Percentiles rank a stretch among this genome's conserved stretches.
These are phyloP conservation scores for Polypterus bichir DNA, from an alignment of 2,113 vertebrate genomes.

Conservation along the genomic window DNA sequence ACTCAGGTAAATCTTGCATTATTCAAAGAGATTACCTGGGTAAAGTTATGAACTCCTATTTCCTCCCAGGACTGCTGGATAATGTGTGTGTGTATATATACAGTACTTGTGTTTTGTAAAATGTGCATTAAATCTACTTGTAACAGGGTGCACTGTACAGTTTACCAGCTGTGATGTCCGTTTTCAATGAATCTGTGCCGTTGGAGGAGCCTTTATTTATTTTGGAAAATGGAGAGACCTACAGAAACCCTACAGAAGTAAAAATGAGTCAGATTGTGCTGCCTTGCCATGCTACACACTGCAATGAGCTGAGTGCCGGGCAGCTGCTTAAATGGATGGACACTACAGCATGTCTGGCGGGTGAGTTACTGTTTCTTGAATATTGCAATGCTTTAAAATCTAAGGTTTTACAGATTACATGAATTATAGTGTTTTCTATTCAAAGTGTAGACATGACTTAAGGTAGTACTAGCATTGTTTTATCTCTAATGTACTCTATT, in stretches of 20 bases:
- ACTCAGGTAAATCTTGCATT: no score
- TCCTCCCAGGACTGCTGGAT: no score
- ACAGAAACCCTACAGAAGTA: constrained; percentile 76
- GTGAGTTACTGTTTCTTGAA: constrained; percentile 36
- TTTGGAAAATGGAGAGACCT: constrained; percentile 34
- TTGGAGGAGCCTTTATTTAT: constrained; percentile 23
- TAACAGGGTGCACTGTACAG: constrained; percentile 7
- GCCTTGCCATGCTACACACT: constrained; percentile 86
- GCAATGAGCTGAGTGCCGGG: constrained; percentile 68
- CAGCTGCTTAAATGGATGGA: constrained; percentile 98
- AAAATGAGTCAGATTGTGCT: constrained; percentile 95
- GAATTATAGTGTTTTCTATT: no score
- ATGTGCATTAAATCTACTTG: neutral
- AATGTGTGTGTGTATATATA: no score
- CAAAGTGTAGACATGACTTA: no score
- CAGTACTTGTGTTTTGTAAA: no score
- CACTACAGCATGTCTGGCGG: constrained; percentile 83
- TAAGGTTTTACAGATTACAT: neutral
- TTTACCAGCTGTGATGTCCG: constrained; percentile 29
- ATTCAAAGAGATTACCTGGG: no score
- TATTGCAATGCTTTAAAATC: neutral
- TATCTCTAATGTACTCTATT: neutral
- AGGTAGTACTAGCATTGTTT: neutral
- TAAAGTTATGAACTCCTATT: no score
- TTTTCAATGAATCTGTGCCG: constrained; percentile 11